phyloP scores from a whole-genome alignment of 1,140 invertebrate genomes.

The Lepidurus apus region DNA sequence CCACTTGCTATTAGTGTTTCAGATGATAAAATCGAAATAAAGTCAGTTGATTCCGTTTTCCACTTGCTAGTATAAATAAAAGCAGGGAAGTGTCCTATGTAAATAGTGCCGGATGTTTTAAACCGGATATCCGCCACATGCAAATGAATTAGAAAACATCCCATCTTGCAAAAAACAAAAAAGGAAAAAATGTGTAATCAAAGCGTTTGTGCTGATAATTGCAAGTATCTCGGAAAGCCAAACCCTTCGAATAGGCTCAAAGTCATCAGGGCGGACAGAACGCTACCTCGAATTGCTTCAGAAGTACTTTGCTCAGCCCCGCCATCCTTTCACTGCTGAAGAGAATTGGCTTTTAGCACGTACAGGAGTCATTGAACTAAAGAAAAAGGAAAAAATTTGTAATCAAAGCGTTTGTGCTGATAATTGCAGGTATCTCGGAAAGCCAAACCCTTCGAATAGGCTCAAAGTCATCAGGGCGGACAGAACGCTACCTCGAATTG shows the following conservation, averaged over 20 bases:
- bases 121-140: neutral
- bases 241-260: neutral
- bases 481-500: constrained; percentile 24
- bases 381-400: neutral
- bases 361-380: constrained; percentile 1
- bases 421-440: constrained; percentile 15
- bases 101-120: neutral
- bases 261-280: neutral
- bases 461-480: neutral
- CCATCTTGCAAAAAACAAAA: neutral
- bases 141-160: constrained; percentile 16
- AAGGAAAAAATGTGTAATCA: neutral
- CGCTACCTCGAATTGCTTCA: constrained; percentile 26
- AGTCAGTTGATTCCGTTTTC: no score
- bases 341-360: constrained; percentile 26
- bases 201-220: neutral
- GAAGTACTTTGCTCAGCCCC: constrained; percentile 23
- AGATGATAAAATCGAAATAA: no score
- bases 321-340: constrained; percentile 29
- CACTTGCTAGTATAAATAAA: no score
- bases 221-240: neutral
- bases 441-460: neutral
- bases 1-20: no score
- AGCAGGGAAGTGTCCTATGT: neutral
- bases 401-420: neutral